A percentile compares a stretch with the other conserved stretches of the same genome.
phyloP scores from a whole-genome alignment of 2,113 vertebrate genomes.

The Platysteira castanea region DNA sequence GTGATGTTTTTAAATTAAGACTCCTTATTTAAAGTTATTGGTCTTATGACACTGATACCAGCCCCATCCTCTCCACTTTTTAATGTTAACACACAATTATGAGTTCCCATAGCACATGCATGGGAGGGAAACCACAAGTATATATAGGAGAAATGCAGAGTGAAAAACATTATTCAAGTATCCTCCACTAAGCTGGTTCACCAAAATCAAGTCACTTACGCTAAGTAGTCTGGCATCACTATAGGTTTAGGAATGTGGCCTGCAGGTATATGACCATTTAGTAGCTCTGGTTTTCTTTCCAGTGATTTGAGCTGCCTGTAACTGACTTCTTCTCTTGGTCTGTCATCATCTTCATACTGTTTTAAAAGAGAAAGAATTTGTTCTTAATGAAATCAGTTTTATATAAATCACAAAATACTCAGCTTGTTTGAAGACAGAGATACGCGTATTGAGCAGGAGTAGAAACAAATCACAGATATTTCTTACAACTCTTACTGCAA shows the following conservation, averaged over 20 bases:
- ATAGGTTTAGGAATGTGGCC: conserved; percentile 94
- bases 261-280: conserved; percentile 86
- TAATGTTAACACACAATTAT: not conserved
- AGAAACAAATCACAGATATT: not conserved
- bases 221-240: conserved; percentile 91
- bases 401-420: not conserved
- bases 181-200: not conserved
- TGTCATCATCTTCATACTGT: conserved; percentile 60
- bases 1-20: not conserved
- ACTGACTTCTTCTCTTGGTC: conserved; percentile 49
- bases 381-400: not conserved
- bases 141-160: not conserved
- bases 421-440: not conserved
- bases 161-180: not conserved
- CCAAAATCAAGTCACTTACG: conserved; percentile 76
- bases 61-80: not conserved
- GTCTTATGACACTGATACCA: not conserved
- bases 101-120: not conserved
- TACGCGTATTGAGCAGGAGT: not conserved
- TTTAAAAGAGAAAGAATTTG: not conserved
- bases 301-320: conserved; percentile 52
- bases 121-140: not conserved
- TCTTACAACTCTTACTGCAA: not conserved
- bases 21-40: not conserved
- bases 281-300: conserved; percentile 79